Conservation (phyloP, 2,888 invertebrate genomes). For the Ophraella communa region DNA sequence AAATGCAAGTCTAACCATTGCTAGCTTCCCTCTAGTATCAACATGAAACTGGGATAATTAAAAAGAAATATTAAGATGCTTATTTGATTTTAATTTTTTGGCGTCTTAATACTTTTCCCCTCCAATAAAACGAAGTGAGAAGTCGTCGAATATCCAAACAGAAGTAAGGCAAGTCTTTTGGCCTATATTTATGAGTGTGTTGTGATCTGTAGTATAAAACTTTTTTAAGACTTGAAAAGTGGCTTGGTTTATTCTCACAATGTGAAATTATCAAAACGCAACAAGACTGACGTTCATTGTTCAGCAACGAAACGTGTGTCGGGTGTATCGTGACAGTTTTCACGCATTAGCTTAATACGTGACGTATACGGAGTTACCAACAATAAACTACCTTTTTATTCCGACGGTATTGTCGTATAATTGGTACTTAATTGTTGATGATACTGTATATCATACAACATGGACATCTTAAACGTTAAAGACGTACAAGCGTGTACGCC, state of each 20-base stretch:
- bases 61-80: constrained; percentile 19
- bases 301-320: constrained; percentile 34
- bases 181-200: constrained; percentile 42
- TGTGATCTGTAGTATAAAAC: constrained; percentile 40
- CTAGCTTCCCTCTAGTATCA: constrained; percentile 34
- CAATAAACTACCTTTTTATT: not conserved
- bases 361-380: not conserved
- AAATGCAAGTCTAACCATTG: constrained; percentile 33
- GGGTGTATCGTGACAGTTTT: not conserved
- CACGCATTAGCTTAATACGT: too few relatives aligned
- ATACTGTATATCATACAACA: not conserved
- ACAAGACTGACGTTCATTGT: constrained; percentile 47
- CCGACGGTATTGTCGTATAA: not conserved
- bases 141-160: constrained; percentile 32
- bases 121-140: constrained; percentile 18
- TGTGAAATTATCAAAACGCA: constrained; percentile 32
- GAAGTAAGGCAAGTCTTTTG: constrained; percentile 44
- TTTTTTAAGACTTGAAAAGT: constrained; percentile 34
- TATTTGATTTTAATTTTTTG: too few relatives aligned
- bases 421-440: not conserved
- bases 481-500: not conserved
- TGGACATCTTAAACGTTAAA: not conserved
- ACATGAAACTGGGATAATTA: constrained; percentile 9
- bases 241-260: constrained; percentile 40
- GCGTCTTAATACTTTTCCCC: too few relatives aligned